Evolutionary conservation across 2,113 vertebrate species (phyloP).

Genomic region (Sapayoa aenigma): DNA sequence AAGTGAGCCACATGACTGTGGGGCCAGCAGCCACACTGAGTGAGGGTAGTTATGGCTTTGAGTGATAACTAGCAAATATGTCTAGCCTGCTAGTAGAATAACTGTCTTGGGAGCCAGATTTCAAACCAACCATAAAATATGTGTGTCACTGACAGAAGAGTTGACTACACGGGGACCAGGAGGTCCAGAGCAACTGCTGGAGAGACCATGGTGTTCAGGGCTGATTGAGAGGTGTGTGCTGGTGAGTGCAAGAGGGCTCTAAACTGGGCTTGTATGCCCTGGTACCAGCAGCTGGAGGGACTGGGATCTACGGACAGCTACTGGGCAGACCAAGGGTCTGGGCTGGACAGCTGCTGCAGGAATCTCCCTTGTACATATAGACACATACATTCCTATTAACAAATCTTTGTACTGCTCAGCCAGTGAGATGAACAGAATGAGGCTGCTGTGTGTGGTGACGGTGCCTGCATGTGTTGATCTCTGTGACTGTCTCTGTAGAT

Average conservation of each 20-base stretch:
- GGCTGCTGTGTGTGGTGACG: not conserved
- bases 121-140: not conserved
- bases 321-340: not conserved
- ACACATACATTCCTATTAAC: not conserved
- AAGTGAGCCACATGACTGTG: not conserved
- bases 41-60: not conserved
- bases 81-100: not conserved
- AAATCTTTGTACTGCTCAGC: not conserved
- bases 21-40: not conserved
- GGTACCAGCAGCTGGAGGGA: not conserved
- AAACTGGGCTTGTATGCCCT: not conserved
- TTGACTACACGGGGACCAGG: too few relatives aligned
- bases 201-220: accelerated
- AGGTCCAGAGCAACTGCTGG: not conserved
- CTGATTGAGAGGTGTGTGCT: not conserved
- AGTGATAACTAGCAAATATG: not conserved
- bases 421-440: not conserved
- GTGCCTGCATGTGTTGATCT: not conserved
- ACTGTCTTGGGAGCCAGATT: not conserved
- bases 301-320: not conserved
- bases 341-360: not conserved
- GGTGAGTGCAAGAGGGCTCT: not conserved
- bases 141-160: not conserved
- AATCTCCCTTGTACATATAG: not conserved
- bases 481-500: not conserved